These are phyloP conservation scores for Beris morrisii DNA, from an alignment of 2,888 invertebrate species.

Conservation along the genomic window DNA sequence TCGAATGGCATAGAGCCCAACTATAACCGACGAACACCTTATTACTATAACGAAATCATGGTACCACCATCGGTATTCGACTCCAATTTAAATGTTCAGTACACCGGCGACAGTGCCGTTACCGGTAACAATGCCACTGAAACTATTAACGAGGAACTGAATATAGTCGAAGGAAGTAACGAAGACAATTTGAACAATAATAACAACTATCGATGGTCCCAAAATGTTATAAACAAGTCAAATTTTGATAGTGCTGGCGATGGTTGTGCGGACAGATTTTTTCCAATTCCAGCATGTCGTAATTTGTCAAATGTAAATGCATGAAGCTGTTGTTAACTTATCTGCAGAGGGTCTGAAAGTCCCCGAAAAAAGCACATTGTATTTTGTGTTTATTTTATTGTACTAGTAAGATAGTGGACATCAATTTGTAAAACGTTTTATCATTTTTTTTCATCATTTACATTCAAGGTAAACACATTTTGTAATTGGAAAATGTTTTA, in stretches of 20 bases:
- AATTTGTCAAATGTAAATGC: conserved; percentile 41
- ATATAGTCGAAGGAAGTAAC: conserved; percentile 10
- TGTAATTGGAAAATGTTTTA: background rate
- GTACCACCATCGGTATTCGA: conserved; percentile 51
- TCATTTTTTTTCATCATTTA: conserved; percentile 7
- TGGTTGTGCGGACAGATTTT: conserved; percentile 19
- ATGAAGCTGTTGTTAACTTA: conserved; percentile 21
- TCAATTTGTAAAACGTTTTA: background rate
- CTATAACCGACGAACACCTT: conserved; percentile 45
- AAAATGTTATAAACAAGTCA: conserved; percentile 11
- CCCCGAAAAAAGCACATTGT: no score
- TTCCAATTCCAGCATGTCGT: conserved; percentile 45
- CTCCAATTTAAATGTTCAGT: conserved; percentile 52
- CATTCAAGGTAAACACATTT: background rate
- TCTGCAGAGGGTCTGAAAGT: background rate
- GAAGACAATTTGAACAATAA: conserved; percentile 28
- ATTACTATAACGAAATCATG: conserved; percentile 54
- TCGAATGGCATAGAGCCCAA: conserved; percentile 12
- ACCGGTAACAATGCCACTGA: conserved; percentile 20
- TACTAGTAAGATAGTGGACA: background rate
- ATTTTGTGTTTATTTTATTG: no score
- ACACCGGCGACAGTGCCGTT: conserved; percentile 43
- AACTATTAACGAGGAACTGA: background rate
- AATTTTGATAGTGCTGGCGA: conserved; percentile 5
- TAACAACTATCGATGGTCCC: conserved; percentile 17